Conservation (phyloP, 2,113 vertebrate genomes). For the Mormoops blainvillei region DNA sequence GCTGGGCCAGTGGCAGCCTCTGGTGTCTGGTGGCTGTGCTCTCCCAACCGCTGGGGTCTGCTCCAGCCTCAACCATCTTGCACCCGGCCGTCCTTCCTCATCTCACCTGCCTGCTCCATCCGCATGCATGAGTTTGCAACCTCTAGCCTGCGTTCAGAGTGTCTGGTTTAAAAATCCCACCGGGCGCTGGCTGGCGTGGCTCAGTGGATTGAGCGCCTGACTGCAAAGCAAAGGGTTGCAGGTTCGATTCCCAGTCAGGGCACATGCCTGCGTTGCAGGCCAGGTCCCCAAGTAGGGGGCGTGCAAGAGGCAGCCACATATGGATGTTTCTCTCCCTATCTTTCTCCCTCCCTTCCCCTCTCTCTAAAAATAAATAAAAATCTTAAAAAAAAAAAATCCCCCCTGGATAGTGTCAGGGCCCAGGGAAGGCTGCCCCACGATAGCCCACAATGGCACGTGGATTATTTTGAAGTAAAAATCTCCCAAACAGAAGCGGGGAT, state of each 20-base stretch:
- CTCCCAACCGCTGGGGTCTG: background rate
- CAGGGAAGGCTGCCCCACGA: background rate
- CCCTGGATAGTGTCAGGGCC: background rate
- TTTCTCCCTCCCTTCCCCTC: too few relatives aligned
- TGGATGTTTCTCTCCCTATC: too few relatives aligned
- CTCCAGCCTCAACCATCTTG: rapidly evolving
- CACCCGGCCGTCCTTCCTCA: background rate
- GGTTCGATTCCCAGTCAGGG: too few relatives aligned
- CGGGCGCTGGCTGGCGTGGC: too few relatives aligned
- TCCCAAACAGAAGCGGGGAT: background rate
- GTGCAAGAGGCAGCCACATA: too few relatives aligned
- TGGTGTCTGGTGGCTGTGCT: background rate
- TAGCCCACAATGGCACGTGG: background rate
- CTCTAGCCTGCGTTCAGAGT: background rate
- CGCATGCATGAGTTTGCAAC: background rate
- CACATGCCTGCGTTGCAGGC: too few relatives aligned
- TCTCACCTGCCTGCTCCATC: background rate
- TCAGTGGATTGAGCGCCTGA: too few relatives aligned
- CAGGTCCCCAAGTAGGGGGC: too few relatives aligned
- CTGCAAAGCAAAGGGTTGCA: too few relatives aligned
- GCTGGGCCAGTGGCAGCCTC: background rate
- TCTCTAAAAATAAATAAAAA: too few relatives aligned
- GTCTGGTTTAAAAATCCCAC: background rate
- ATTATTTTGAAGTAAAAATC: background rate
- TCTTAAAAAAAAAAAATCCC: too few relatives aligned